phyloP scores from a whole-genome alignment of 2,113 vertebrate species.

The Mustelus asterias region DNA sequence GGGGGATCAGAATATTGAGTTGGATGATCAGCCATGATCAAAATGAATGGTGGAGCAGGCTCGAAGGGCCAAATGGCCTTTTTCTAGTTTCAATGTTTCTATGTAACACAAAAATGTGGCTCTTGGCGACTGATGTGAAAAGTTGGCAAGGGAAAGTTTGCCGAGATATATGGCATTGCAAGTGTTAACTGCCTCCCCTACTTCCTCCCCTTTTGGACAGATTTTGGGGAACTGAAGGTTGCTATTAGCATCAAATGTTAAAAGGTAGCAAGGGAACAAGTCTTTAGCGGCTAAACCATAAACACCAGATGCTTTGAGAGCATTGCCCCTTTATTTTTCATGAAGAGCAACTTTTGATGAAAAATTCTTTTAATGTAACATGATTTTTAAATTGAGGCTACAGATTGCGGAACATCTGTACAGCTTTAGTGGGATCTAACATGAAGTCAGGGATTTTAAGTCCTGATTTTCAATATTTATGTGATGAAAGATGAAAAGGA shows the following conservation, averaged over 20 bases:
- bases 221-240: neutral
- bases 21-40: no score
- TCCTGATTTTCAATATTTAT: slow-evolving; percentile 30
- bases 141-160: neutral
- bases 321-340: neutral
- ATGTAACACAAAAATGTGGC: neutral
- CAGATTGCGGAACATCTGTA: neutral
- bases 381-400: neutral
- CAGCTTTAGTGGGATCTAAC: neutral
- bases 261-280: neutral
- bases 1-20: no score
- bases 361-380: neutral
- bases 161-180: neutral
- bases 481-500: slow-evolving; percentile 1
- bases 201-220: neutral
- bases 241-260: neutral
- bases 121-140: neutral
- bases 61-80: no score
- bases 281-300: neutral
- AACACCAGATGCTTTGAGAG: neutral
- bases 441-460: neutral
- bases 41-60: no score
- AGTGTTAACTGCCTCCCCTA: neutral
- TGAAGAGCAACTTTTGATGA: neutral
- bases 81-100: no score